Percentiles rank a stretch among this genome's conserved stretches.
These are phyloP conservation scores for Myrmecobius fasciatus DNA, from an alignment of 2,113 vertebrate species.

Conservation along the genomic window DNA sequence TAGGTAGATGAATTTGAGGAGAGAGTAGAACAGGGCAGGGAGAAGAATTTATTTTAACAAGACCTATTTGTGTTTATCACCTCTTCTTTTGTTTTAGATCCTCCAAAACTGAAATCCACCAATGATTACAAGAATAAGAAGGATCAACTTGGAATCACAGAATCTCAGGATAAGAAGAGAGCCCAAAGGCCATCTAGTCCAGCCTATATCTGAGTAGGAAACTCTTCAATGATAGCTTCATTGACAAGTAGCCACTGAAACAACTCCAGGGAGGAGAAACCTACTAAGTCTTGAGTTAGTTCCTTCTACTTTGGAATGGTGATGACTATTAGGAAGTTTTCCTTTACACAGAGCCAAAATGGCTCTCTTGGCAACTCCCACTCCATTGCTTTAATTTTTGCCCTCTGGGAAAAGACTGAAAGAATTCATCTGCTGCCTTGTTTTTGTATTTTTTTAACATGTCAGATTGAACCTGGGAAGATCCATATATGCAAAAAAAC, in stretches of 20 bases:
- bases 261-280: not conserved
- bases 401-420: not conserved
- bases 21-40: no score
- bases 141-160: not conserved
- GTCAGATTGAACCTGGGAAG: not conserved
- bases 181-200: not conserved
- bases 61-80: not conserved
- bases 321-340: not conserved
- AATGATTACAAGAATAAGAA: not conserved
- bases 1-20: not conserved
- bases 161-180: not conserved
- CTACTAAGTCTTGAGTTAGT: not conserved
- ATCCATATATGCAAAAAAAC: not conserved
- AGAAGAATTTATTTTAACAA: fast-evolving
- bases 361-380: not conserved
- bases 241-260: not conserved
- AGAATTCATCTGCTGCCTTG: not conserved
- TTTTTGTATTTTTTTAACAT: not conserved
- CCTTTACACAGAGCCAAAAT: not conserved
- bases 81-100: not conserved
- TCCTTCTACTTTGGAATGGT: not conserved
- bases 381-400: not conserved
- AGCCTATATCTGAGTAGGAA: not conserved
- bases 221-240: not conserved
- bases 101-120: not conserved